Conservation (phyloP, 1,140 invertebrate genomes). For the Heliconius congener region DNA sequence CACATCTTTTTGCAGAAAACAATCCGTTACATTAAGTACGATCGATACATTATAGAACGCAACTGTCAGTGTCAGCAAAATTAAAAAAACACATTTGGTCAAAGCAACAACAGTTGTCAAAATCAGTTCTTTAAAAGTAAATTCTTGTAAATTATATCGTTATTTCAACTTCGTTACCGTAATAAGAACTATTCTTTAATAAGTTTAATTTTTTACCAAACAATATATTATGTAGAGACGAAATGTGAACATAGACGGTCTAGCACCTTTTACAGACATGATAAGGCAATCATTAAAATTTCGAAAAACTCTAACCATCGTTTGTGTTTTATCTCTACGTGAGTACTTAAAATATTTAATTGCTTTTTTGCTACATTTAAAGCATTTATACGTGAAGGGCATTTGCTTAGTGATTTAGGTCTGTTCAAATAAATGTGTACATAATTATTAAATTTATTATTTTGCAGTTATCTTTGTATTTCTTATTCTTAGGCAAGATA, state of each 20-base stretch:
- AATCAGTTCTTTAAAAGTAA: slow-evolving; percentile 18
- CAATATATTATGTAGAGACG: slow-evolving; percentile 12
- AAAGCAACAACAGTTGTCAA: slow-evolving; percentile 16
- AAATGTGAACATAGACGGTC: slow-evolving; percentile 55
- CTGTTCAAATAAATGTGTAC: not conserved
- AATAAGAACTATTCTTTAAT: not conserved
- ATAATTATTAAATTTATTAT: slow-evolving; percentile 34
- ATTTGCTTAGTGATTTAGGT: not conserved
- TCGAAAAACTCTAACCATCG: slow-evolving; percentile 66
- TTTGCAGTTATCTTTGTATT: slow-evolving; percentile 69
- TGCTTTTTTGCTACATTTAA: slow-evolving; percentile 16
- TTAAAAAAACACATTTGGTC: not conserved
- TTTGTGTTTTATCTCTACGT: slow-evolving; percentile 63
- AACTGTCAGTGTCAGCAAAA: slow-evolving; percentile 5
- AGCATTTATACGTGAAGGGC: not conserved
- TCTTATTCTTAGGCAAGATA: slow-evolving; percentile 62
- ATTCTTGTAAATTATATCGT: slow-evolving; percentile 4
- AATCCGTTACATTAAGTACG: not conserved
- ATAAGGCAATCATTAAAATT: slow-evolving; percentile 75
- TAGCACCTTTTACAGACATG: slow-evolving; percentile 62
- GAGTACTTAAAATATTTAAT: slow-evolving; percentile 47
- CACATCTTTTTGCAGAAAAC: not conserved
- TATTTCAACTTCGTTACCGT: not conserved
- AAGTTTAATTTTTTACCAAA: not conserved
- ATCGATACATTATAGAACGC: not conserved